Evolutionary conservation across 2,888 invertebrate species (phyloP).

Genomic region (Acheta domesticus): DNA sequence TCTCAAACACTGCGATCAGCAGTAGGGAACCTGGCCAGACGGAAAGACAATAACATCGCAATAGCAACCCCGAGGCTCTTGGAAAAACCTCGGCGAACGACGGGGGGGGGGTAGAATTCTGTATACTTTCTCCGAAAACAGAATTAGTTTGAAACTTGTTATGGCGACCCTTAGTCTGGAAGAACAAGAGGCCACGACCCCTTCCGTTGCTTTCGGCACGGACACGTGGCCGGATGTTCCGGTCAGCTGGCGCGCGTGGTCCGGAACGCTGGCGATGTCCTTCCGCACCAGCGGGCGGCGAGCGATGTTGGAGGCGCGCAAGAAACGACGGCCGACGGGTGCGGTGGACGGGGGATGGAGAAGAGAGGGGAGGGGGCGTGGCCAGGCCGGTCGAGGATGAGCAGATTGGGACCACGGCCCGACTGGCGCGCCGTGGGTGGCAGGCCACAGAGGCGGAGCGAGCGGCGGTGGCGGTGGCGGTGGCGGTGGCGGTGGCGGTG

Average conservation of each 20-base stretch:
- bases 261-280: not conserved
- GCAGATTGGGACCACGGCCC: not conserved
- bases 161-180: not conserved
- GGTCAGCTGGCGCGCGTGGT: not conserved
- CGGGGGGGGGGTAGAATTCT: not conserved
- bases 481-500: no score
- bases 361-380: not conserved
- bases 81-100: no score
- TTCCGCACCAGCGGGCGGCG: not conserved
- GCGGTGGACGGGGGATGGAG: not conserved
- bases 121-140: constrained; percentile 6
- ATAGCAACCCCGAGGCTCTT: no score
- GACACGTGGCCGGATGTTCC: not conserved
- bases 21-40: no score
- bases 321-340: not conserved
- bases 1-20: no score
- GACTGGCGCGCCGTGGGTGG: no score
- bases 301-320: not conserved
- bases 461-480: no score
- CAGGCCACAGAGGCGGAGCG: no score
- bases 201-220: not conserved
- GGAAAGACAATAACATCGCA: no score
- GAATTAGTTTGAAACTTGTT: not conserved
- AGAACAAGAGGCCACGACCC: not conserved
- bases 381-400: not conserved